Percentiles rank a stretch among this genome's conserved stretches.
phyloP scores from a whole-genome alignment of 2,888 invertebrate genomes.

The Lumbricus terrestris region DNA sequence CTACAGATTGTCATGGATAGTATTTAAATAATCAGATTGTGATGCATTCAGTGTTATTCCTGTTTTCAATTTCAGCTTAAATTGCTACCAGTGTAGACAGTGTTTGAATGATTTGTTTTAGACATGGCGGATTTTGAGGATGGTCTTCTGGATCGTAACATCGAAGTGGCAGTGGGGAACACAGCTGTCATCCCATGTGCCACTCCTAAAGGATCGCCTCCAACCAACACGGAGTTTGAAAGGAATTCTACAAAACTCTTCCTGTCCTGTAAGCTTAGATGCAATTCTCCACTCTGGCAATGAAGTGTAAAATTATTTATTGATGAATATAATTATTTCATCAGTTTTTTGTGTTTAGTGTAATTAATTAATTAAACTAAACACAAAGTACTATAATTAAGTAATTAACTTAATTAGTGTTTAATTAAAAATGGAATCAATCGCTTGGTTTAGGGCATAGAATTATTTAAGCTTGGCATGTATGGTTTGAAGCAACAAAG shows the following conservation, averaged over 20 bases:
- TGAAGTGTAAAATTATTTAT: not conserved
- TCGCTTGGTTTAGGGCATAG: not conserved
- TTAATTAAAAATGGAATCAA: not conserved
- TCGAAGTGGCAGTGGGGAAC: slow-evolving; percentile 31
- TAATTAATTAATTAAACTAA: not conserved
- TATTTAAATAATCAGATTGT: not conserved
- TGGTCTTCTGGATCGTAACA: slow-evolving; percentile 11
- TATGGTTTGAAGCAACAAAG: not conserved
- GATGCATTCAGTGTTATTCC: not conserved
- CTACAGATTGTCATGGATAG: no score
- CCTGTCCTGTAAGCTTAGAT: not conserved
- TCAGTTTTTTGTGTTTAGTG: not conserved
- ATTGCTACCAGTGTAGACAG: not conserved
- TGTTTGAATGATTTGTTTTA: not conserved
- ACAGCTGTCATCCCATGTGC: slow-evolving; percentile 33
- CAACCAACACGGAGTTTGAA: slow-evolving; percentile 27
- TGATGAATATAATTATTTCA: not conserved
- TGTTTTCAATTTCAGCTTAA: not conserved
- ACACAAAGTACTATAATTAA: no score
- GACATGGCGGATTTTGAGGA: slow-evolving; percentile 7
- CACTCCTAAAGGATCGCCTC: slow-evolving; percentile 29
- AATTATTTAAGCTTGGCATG: not conserved
- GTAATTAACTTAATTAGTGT: no score
- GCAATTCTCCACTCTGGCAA: not conserved
- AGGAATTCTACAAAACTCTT: slow-evolving; percentile 9